phyloP scores from a whole-genome alignment of 1,140 invertebrate species.

The Drosophila albomicans region DNA sequence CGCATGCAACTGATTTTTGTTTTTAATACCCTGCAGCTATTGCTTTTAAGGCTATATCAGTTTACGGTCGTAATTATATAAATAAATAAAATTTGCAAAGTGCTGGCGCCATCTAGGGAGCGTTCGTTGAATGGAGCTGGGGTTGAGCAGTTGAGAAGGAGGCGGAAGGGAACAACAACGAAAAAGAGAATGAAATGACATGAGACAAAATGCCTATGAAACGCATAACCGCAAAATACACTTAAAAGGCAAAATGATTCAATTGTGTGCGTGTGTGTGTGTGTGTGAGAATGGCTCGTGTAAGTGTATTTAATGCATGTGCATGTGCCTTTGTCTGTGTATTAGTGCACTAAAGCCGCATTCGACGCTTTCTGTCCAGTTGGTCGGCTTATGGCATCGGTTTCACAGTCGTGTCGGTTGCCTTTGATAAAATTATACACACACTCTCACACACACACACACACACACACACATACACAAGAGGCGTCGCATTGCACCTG shows the following conservation, averaged over 20 bases:
- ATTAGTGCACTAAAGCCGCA: conserved; percentile 42
- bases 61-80: background rate
- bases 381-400: conserved; percentile 63
- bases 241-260: conserved; percentile 79
- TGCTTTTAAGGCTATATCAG: background rate
- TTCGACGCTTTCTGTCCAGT: conserved; percentile 30
- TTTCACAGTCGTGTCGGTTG: conserved; percentile 44
- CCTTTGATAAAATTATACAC: conserved; percentile 78
- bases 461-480: background rate
- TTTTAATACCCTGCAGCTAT: conserved; percentile 11
- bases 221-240: conserved; percentile 79
- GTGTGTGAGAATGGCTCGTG: conserved; percentile 33
- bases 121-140: background rate
- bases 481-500: conserved; percentile 48
- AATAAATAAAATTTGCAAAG: background rate
- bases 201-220: conserved; percentile 76
- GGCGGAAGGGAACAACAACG: background rate
- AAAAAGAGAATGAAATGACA: conserved; percentile 64
- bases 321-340: background rate
- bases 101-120: background rate
- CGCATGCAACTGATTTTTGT: conserved; percentile 44
- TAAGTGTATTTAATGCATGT: conserved; percentile 25
- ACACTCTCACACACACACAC: conserved; percentile 1
- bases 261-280: conserved; percentile 62
- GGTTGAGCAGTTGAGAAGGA: background rate